A percentile compares a stretch with the other conserved stretches of the same genome.
phyloP scores from a whole-genome alignment of 2,888 invertebrate genomes.

The Chloroclystis v-ata region DNA sequence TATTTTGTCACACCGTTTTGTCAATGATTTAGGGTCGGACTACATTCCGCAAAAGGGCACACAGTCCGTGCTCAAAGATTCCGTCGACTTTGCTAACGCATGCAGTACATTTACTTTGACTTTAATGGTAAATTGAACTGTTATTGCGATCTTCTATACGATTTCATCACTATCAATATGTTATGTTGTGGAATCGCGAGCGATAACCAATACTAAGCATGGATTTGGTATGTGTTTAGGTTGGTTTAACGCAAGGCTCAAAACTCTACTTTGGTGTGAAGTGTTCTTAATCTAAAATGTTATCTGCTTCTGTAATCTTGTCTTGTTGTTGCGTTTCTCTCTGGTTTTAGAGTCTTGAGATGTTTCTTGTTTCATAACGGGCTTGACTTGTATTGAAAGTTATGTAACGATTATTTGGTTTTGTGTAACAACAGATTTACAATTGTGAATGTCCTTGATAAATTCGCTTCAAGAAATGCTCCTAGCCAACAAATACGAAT shows the following conservation, averaged over 20 bases:
- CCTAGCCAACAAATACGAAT: too few species aligned
- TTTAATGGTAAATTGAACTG: constrained; percentile 29
- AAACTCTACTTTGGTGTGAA: constrained; percentile 33
- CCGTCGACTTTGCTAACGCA: constrained; percentile 16
- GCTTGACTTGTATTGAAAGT: constrained; percentile 15
- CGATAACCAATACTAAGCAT: constrained; percentile 10
- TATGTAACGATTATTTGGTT: constrained; percentile 4
- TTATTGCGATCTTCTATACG: constrained; percentile 33
- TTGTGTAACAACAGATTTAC: constrained; percentile 11
- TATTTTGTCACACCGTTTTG: constrained; percentile 50
- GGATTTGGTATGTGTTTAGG: constrained; percentile 12
- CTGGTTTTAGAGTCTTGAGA: constrained; percentile 24
- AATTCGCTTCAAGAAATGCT: too few species aligned
- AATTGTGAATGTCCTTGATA: neutral
- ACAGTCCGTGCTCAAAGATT: constrained; percentile 23
- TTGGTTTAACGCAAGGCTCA: constrained; percentile 31
- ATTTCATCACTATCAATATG: constrained; percentile 27
- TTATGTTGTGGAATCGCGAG: constrained; percentile 14
- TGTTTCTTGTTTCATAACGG: constrained; percentile 19
- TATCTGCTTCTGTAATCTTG: constrained; percentile 30
- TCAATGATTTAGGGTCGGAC: constrained; percentile 48
- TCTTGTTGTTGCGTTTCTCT: constrained; percentile 28
- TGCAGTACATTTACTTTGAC: constrained; percentile 29
- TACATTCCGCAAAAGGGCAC: constrained; percentile 40
- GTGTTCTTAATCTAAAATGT: constrained; percentile 20